Percentiles rank a stretch among this genome's conserved stretches.
phyloP scores from a whole-genome alignment of 1,140 invertebrate genomes.

The Aricia agestis region DNA sequence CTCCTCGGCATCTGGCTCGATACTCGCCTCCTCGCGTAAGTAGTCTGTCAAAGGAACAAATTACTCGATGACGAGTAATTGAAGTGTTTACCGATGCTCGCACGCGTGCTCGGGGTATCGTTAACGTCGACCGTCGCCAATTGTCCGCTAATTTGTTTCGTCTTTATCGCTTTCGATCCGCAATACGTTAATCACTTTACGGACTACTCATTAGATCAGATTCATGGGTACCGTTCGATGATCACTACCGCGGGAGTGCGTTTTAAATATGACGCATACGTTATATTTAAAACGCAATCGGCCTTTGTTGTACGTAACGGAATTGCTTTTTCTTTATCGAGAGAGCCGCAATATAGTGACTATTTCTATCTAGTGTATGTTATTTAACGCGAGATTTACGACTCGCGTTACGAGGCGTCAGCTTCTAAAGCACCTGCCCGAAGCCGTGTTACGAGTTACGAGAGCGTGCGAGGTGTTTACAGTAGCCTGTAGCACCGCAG shows the following conservation, averaged over 20 bases:
- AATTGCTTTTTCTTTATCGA: neutral
- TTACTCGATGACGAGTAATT: slow-evolving; percentile 17
- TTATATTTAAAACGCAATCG: neutral
- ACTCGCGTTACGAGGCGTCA: slow-evolving; percentile 1
- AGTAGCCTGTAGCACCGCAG: slow-evolving; percentile 41
- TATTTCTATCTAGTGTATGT: neutral
- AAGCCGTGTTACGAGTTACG: neutral
- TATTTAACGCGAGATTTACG: slow-evolving; percentile 2
- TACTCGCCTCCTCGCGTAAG: slow-evolving; percentile 21
- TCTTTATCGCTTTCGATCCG: neutral
- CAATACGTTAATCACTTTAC: slow-evolving; percentile 4
- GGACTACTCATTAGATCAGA: neutral
- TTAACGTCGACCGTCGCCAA: neutral
- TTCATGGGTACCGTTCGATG: neutral
- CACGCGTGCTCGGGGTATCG: neutral
- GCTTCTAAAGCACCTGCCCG: slow-evolving; percentile 7
- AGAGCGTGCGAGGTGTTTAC: slow-evolving; percentile 44
- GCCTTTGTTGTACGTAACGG: neutral
- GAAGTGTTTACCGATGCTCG: slow-evolving; percentile 12
- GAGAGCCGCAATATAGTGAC: neutral
- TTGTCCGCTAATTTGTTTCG: neutral
- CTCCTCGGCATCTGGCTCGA: slow-evolving; percentile 58
- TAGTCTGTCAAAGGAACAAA: slow-evolving; percentile 25
- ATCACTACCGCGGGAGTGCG: neutral
- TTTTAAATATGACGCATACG: neutral